Evolutionary conservation across 2,797 vertebrate genomes (phyloP).

Genomic region (Rhincodon typus): DNA sequence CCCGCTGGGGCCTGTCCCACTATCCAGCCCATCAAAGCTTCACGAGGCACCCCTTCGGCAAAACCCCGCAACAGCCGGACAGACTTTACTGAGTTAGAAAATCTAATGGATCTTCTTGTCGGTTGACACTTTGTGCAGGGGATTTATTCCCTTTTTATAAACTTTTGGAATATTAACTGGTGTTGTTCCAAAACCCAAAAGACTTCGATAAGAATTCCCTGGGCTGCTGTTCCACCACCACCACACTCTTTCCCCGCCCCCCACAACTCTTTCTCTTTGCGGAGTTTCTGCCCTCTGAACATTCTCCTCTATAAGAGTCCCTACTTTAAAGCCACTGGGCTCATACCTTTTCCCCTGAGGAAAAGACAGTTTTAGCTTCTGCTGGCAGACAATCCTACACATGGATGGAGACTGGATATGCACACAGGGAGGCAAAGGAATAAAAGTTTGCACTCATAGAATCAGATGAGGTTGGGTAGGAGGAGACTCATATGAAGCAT

Average conservation of each 20-base stretch:
- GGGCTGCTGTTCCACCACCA: neutral
- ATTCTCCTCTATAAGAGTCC: neutral
- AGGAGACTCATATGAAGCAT: neutral
- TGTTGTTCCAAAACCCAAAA: neutral
- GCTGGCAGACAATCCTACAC: neutral
- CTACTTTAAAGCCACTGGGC: neutral
- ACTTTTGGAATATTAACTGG: neutral
- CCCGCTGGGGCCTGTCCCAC: conserved; percentile 39
- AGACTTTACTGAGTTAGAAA: conserved; percentile 51
- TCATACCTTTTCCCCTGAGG: neutral
- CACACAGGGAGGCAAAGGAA: neutral
- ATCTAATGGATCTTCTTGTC: conserved; percentile 55
- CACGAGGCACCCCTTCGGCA: conserved; percentile 37
- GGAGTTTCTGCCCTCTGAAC: neutral
- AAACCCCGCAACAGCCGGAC: conserved; percentile 42
- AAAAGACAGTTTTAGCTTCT: too few relatives aligned
- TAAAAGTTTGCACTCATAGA: neutral
- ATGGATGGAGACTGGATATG: neutral
- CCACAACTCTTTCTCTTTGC: neutral
- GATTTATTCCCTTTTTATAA: neutral
- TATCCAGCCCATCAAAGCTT: conserved; percentile 38
- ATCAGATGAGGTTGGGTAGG: neutral
- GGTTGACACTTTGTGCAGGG: conserved; percentile 42
- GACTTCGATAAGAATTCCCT: neutral
- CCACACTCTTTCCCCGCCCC: neutral